Conservation (phyloP, 1,140 invertebrate genomes). For the Probaryconus sp. region DNA sequence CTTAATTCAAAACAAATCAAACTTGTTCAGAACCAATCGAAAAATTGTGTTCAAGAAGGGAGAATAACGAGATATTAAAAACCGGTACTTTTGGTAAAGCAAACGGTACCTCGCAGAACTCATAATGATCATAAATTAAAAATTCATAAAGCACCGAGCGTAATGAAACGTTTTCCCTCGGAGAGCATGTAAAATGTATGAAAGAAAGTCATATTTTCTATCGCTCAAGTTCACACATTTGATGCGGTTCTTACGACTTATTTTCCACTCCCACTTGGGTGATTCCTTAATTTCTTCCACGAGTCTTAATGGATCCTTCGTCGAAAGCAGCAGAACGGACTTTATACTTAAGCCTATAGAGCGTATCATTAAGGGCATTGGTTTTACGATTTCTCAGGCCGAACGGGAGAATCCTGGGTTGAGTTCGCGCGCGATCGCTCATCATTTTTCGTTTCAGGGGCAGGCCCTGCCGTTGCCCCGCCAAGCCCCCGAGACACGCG, state of each 20-base stretch:
- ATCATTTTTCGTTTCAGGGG: constrained; percentile 38
- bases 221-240: constrained; percentile 25
- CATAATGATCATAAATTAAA: too few relatives aligned
- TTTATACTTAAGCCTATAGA: constrained; percentile 64
- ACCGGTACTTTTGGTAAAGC: too few relatives aligned
- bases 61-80: too few relatives aligned
- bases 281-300: constrained; percentile 62
- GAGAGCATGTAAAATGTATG: too few relatives aligned
- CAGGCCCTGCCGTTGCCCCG: constrained; percentile 39
- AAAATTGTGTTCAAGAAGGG: too few relatives aligned
- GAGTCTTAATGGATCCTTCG: constrained; percentile 50
- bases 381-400: constrained; percentile 66
- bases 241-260: constrained; percentile 25
- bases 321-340: constrained; percentile 45
- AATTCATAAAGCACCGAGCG: too few relatives aligned
- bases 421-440: constrained; percentile 26
- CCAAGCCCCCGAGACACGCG: constrained; percentile 61
- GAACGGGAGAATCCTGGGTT: constrained; percentile 38
- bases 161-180: too few relatives aligned
- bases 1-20: too few relatives aligned
- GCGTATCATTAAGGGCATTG: constrained; percentile 66
- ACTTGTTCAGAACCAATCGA: too few relatives aligned
- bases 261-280: constrained; percentile 15
- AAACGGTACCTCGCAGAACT: too few relatives aligned
- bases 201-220: not conserved